Percentiles rank a stretch among this genome's conserved stretches.
Evolutionary conservation across 2,113 vertebrate species (phyloP).

Genomic region (Nothobranchius furzeri): DNA sequence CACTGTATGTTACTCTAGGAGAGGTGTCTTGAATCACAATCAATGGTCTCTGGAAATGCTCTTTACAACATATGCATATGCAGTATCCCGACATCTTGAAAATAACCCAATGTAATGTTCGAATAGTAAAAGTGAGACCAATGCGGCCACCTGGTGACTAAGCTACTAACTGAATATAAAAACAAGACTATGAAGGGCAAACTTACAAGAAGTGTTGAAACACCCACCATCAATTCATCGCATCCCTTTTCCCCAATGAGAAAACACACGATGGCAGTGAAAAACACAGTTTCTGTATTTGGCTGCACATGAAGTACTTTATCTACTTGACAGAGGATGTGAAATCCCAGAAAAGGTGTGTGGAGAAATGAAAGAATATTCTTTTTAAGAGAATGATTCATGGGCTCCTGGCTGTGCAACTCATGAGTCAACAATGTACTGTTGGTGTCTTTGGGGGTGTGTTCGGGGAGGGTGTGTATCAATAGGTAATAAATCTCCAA

Average conservation of each 20-base stretch:
- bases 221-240: constrained; percentile 52
- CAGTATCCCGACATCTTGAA: neutral
- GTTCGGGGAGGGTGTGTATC: constrained; percentile 69
- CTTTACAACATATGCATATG: no score
- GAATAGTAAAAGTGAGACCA: constrained; percentile 8
- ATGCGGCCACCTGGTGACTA: constrained; percentile 6
- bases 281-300: constrained; percentile 72
- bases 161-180: constrained; percentile 30
- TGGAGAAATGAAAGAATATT: constrained; percentile 51
- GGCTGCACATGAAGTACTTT: constrained; percentile 65
- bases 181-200: constrained; percentile 34
- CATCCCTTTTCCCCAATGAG: constrained; percentile 41
- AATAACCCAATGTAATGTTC: neutral
- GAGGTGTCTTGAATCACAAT: constrained; percentile 36
- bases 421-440: constrained; percentile 81
- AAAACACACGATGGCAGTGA: constrained; percentile 47
- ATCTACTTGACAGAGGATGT: constrained; percentile 73
- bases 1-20: constrained; percentile 62
- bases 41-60: no score
- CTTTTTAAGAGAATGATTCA: constrained; percentile 76
- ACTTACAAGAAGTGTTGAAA: constrained; percentile 33
- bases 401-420: constrained; percentile 62
- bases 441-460: constrained; percentile 68
- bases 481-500: constrained; percentile 77
- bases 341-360: constrained; percentile 67